These are phyloP conservation scores for Heteromyza rotundicornis DNA, from an alignment of 2,888 invertebrate species.

Conservation along the genomic window DNA sequence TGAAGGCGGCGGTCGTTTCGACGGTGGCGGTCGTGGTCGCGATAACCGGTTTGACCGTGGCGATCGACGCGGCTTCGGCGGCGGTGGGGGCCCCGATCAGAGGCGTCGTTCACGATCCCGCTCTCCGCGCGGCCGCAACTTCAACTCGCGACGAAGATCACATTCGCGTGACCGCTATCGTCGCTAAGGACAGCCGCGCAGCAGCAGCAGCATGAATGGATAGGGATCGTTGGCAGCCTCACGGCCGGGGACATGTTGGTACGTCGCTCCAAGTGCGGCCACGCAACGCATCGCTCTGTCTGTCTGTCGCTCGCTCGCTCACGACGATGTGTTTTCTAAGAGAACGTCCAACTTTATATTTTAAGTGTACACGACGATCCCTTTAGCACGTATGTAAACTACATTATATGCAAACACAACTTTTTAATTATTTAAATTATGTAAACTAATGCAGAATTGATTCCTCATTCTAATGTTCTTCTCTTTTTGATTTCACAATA, in stretches of 20 bases:
- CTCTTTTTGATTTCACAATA: slow-evolving; percentile 4
- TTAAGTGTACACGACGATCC: slow-evolving; percentile 25
- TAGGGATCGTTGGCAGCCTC: too few species aligned
- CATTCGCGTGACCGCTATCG: slow-evolving; percentile 60
- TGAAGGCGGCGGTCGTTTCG: background rate
- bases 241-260: too few species aligned
- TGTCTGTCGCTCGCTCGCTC: too few species aligned
- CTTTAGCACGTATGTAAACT: slow-evolving; percentile 28
- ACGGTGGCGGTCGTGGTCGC: slow-evolving; percentile 31
- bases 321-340: too few species aligned
- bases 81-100: slow-evolving; percentile 51
- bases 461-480: slow-evolving; percentile 11
- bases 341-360: slow-evolving; percentile 10
- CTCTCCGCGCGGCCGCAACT: slow-evolving; percentile 48
- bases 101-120: slow-evolving; percentile 51
- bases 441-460: slow-evolving; percentile 9
- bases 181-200: slow-evolving; percentile 42
- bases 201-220: background rate
- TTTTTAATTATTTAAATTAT: slow-evolving; percentile 1
- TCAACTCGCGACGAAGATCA: slow-evolving; percentile 52
- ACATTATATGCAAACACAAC: slow-evolving; percentile 7
- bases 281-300: too few species aligned
- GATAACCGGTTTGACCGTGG: too few species aligned
- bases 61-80: slow-evolving; percentile 30
- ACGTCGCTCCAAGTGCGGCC: too few species aligned